phyloP scores from a whole-genome alignment of 2,113 vertebrate species.

The Silurus asotus region DNA sequence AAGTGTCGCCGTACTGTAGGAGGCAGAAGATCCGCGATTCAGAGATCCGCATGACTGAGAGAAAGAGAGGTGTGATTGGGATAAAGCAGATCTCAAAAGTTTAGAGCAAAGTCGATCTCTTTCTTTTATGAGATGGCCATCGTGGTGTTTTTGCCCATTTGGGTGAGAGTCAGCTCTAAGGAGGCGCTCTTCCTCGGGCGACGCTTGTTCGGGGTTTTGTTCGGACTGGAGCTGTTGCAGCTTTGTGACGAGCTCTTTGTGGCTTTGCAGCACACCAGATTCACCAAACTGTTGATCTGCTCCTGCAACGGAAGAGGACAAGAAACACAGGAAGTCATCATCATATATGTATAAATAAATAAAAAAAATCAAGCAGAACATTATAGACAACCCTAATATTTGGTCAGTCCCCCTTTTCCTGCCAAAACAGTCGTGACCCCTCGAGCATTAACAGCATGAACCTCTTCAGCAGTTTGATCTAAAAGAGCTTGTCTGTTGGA shows the following conservation, averaged over 20 bases:
- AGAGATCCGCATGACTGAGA: not conserved
- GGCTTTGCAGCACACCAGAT: conserved; percentile 93
- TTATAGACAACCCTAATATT: no score
- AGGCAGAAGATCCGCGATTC: conserved; percentile 50
- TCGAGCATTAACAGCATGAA: no score
- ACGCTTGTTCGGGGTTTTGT: conserved; percentile 89
- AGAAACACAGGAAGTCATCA: not conserved
- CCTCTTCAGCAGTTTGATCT: no score
- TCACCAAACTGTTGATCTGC: conserved; percentile 95
- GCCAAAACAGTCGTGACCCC: no score
- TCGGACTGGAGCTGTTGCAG: conserved; percentile 78
- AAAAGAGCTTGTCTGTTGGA: no score
- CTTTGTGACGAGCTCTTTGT: conserved; percentile 77
- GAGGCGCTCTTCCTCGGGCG: conserved; percentile 91
- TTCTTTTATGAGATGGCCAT: conserved; percentile 79
- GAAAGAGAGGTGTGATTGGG: conserved; percentile 39
- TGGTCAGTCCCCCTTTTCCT: no score
- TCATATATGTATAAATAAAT: not conserved
- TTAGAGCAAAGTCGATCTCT: not conserved
- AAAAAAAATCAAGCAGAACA: no score
- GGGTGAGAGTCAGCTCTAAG: conserved; percentile 87
- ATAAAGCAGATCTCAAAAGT: conserved; percentile 54
- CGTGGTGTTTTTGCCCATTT: conserved; percentile 87
- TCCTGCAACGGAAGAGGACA: conserved; percentile 72
- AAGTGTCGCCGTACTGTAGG: conserved; percentile 88